Base-by-base conservation (phyloP, 2,113 vertebrate species). In the Agapornis roseicollis region DNA sequence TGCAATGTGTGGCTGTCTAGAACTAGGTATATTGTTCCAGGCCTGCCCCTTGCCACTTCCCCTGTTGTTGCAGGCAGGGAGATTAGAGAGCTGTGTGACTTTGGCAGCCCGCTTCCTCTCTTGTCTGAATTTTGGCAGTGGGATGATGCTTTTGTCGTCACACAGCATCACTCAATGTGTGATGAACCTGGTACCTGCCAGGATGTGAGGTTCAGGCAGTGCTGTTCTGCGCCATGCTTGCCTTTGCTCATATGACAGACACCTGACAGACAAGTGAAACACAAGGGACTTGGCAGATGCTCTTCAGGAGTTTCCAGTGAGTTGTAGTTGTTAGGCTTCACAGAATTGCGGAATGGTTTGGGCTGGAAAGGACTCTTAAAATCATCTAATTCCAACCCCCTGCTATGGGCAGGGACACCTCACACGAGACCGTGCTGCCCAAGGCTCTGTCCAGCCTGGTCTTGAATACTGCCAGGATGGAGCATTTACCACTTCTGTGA, bases 141-240 rank as follows among this genome's bases (percentile, higher is more conserved):
- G 47, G 10, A 13, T 4, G 88, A 10, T 6, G 27, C 11, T 0
- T 19, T 74, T 19, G 49, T 22, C 13, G 42, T 90, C 84, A 55
- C 23, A 17, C 1, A 6, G 35, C 23, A 0, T 12, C 0, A 1
- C 46, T 58, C 41, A 17, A 1, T 0, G 1, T 22, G 28, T 46
- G n/a, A 41, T 28, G 44, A 56, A 4, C 22, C 49, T 33, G 55
- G 55, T 78, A n/a, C 84, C 80, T 74, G 73, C 47, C 61, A 27
- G 80, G 42, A 1, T 35, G 56, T 5, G 47, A 17, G 28, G 35
- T 28, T 56, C 4, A 2, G 80, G 28, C 64, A 1, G 31, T 16
- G 29, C 35, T 33, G 35, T 24, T 17, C 46, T 41, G n/a, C 46
- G n/a, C 69, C 0, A 0, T 7, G 31, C 49, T 72, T 29, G 66